Evolutionary conservation across 2,797 vertebrate species (phyloP).

Genomic region (Parauchenoglanis ngamensis): DNA sequence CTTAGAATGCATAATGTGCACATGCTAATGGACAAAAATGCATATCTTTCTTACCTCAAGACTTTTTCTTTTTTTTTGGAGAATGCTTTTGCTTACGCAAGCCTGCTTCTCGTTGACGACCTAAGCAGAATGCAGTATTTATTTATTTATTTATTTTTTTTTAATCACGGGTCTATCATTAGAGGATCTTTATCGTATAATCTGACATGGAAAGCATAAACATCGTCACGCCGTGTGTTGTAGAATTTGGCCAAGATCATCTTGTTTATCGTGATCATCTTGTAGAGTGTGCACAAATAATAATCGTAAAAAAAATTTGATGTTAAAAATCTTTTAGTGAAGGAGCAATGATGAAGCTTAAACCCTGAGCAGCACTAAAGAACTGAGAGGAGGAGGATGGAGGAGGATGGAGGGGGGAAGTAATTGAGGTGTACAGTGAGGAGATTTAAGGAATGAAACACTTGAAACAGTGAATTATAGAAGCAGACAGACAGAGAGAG

Average conservation of each 20-base stretch:
- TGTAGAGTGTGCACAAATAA: not conserved
- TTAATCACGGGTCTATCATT: not conserved
- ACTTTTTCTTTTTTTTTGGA: too few relatives aligned
- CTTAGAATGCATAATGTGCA: not conserved
- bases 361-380: not conserved
- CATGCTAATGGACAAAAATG: not conserved
- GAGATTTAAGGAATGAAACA: not conserved
- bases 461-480: not conserved
- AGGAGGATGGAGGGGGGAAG: not conserved
- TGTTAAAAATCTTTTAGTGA: not conserved
- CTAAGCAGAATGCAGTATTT: not conserved
- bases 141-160: not conserved
- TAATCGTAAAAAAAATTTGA: not conserved
- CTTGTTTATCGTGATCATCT: not conserved
- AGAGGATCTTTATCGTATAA: not conserved
- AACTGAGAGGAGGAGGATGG: not conserved
- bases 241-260: not conserved
- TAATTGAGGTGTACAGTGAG: not conserved
- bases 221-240: too few relatives aligned
- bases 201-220: not conserved
- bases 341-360: not conserved
- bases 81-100: not conserved
- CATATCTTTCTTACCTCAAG: not conserved
- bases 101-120: not conserved
- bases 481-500: not conserved